Percentiles rank a stretch among this genome's conserved stretches.
These are phyloP conservation scores for Arrhamphus sclerolepis DNA, from an alignment of 2,797 vertebrate genomes.

Conservation along the genomic window DNA sequence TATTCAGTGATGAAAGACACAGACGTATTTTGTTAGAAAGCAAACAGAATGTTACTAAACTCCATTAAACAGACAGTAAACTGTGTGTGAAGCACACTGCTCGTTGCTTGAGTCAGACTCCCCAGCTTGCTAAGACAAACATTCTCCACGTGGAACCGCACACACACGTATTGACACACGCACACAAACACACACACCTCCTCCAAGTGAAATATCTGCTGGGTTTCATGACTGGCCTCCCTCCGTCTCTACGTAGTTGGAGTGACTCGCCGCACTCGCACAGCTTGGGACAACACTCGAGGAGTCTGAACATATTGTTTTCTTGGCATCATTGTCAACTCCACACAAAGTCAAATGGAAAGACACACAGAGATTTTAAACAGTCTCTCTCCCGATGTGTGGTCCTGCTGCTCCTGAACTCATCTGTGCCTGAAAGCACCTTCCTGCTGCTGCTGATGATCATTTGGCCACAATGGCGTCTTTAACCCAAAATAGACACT, in stretches of 20 bases:
- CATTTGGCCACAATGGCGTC: slow-evolving; percentile 26
- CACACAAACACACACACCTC: slow-evolving; percentile 20
- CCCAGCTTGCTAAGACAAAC: slow-evolving; percentile 64
- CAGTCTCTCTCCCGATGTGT: slow-evolving; percentile 65
- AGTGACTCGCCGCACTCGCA: slow-evolving; percentile 19
- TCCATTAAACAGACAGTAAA: slow-evolving; percentile 21
- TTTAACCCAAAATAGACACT: slow-evolving; percentile 34
- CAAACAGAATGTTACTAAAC: slow-evolving; percentile 40
- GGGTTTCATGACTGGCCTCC: slow-evolving; percentile 48
- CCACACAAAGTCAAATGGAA: slow-evolving; percentile 43
- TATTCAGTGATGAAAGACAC: slow-evolving; percentile 31
- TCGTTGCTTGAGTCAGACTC: slow-evolving; percentile 49
- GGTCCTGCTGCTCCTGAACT: slow-evolving; percentile 59
- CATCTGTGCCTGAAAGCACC: slow-evolving; percentile 38
- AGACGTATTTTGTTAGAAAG: slow-evolving; percentile 53
- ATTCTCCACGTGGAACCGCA: slow-evolving; percentile 37
- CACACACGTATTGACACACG: slow-evolving; percentile 21
- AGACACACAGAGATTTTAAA: slow-evolving; percentile 55
- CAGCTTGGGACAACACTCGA: slow-evolving; percentile 50
- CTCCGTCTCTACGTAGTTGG: slow-evolving; percentile 43
- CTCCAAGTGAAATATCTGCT: slow-evolving; percentile 61
- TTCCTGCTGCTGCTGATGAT: slow-evolving; percentile 13
- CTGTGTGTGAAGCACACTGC: slow-evolving; percentile 31
- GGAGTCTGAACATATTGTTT: slow-evolving; percentile 69
- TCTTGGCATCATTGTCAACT: slow-evolving; percentile 64